Conservation (phyloP, 1,140 invertebrate genomes). For the Calephelis nemesis region DNA sequence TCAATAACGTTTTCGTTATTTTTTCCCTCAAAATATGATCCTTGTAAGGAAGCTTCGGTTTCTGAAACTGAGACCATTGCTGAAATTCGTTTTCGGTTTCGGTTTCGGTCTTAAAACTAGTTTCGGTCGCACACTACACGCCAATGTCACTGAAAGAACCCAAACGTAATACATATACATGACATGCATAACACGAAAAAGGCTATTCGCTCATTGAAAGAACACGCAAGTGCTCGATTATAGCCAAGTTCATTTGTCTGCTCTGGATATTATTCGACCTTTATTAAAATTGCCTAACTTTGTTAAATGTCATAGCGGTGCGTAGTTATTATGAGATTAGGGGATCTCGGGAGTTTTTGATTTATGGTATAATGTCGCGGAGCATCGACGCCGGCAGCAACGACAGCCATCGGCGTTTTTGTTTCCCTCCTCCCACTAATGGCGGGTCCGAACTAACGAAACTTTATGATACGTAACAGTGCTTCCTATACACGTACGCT, state of each 20-base stretch:
- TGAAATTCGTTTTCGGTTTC: too few relatives aligned
- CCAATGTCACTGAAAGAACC: constrained; percentile 60
- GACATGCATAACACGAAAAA: constrained; percentile 41
- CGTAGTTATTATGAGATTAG: constrained; percentile 46
- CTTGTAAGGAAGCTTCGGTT: too few relatives aligned
- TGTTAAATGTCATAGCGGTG: constrained; percentile 43
- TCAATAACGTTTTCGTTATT: too few relatives aligned
- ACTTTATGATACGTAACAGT: constrained; percentile 49
- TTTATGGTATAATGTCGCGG: constrained; percentile 67
- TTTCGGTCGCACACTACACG: constrained; percentile 31
- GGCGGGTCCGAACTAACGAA: constrained; percentile 47
- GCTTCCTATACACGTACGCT: constrained; percentile 5
- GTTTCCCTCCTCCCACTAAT: constrained; percentile 49
- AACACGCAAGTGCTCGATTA: constrained; percentile 39
- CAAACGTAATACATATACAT: constrained; percentile 47
- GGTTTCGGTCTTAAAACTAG: too few relatives aligned
- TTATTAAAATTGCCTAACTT: constrained; percentile 39
- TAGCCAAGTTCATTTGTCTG: constrained; percentile 23
- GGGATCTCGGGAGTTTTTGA: constrained; percentile 64
- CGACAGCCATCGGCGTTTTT: constrained; percentile 59
- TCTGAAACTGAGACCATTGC: too few relatives aligned
- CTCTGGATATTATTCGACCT: constrained; percentile 23
- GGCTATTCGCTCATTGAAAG: constrained; percentile 31
- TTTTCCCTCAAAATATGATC: too few relatives aligned
- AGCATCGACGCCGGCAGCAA: constrained; percentile 50